A percentile compares a stretch with the other conserved stretches of the same genome.
phyloP scores from a whole-genome alignment of 2,888 invertebrate genomes.

The Cordylochernes scorpioides region DNA sequence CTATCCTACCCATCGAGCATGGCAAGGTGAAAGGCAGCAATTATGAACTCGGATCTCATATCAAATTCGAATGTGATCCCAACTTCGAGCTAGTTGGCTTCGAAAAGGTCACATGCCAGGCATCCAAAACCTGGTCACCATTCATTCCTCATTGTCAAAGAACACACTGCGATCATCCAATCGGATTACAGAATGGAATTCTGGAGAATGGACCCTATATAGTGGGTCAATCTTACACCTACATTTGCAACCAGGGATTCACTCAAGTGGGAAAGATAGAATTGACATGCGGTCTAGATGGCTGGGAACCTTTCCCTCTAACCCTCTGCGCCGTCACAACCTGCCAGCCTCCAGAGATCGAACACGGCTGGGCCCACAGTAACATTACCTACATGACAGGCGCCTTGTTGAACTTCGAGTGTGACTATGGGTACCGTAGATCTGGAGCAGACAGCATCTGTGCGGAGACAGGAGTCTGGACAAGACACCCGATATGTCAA shows the following conservation, averaged over 20 bases:
- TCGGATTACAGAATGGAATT: too few species aligned
- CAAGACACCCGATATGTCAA: too few species aligned
- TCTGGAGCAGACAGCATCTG: too few species aligned
- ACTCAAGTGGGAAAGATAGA: conserved; percentile 12
- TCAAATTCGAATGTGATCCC: conserved; percentile 11
- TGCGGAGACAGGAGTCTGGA: too few species aligned
- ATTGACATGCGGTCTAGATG: conserved; percentile 13
- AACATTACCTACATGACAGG: too few species aligned
- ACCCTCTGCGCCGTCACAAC: too few species aligned
- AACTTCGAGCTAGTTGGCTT: conserved; percentile 10
- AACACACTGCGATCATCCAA: conserved; percentile 6
- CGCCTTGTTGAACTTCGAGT: too few species aligned
- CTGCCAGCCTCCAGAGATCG: too few species aligned
- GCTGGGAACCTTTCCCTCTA: too few species aligned
- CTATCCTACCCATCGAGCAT: too few species aligned
- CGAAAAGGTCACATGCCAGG: conserved; percentile 6
- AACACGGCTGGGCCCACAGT: too few species aligned
- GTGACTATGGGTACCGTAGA: too few species aligned
- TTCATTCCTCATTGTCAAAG: conserved; percentile 7
- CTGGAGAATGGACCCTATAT: conserved; percentile 9
- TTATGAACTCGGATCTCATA: conserved; percentile 4
- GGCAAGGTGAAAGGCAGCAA: conserved; percentile 4
- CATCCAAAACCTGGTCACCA: conserved; percentile 9
- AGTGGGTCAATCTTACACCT: conserved; percentile 12
- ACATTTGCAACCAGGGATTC: conserved; percentile 15